phyloP scores from a whole-genome alignment of 1,140 invertebrate species.

The Panagrolaimus sp. region DNA sequence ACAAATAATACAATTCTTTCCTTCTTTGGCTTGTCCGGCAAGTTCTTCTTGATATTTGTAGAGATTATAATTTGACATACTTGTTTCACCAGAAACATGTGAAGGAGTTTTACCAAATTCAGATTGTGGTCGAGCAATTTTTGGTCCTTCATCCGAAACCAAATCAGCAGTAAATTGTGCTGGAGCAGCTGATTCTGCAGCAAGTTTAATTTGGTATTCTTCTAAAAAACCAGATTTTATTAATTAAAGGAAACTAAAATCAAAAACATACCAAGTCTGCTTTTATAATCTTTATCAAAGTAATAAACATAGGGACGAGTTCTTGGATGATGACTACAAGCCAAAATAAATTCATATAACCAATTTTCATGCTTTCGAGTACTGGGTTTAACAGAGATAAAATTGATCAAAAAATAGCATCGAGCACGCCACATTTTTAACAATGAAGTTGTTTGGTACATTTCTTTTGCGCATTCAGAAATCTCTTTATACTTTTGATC shows the following conservation, averaged over 20 bases:
- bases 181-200: no score
- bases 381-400: neutral
- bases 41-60: slow-evolving; percentile 41
- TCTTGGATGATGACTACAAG: neutral
- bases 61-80: slow-evolving; percentile 18
- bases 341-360: neutral
- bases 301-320: neutral
- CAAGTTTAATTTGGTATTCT: no score
- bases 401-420: neutral
- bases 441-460: no score
- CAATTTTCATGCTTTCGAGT: neutral
- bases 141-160: no score
- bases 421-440: neutral
- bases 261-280: neutral
- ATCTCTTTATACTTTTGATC: no score
- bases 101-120: neutral
- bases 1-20: slow-evolving; percentile 40
- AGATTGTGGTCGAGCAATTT: neutral
- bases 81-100: neutral
- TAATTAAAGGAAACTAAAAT: neutral
- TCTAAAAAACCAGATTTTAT: no score
- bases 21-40: slow-evolving; percentile 23
- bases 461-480: no score
- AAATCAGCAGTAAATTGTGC: no score
- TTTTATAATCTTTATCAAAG: neutral